Conservation (phyloP, 2,113 vertebrate species). For the Mustela lutreola region DNA sequence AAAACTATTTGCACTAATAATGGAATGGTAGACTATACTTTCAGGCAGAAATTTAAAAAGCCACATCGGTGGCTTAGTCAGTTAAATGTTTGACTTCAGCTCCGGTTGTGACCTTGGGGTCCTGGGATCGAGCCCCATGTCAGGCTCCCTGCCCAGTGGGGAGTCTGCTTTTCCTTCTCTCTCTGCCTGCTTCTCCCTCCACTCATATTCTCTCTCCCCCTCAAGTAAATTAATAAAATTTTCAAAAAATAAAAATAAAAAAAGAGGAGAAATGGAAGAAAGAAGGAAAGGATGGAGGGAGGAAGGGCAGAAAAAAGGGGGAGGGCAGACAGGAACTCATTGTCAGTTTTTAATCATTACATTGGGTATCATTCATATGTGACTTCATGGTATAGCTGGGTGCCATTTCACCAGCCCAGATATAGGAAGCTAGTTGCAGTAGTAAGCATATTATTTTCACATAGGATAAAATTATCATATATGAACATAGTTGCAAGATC, state of each 20-base stretch:
- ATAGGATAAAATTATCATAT: background rate
- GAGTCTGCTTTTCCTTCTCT: background rate
- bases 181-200: background rate
- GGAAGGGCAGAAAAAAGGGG: background rate
- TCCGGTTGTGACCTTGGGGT: background rate
- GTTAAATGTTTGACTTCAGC: background rate
- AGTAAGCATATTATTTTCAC: slow-evolving; percentile 22
- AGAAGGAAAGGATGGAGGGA: background rate
- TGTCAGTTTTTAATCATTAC: slow-evolving; percentile 13
- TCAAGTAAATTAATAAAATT: background rate
- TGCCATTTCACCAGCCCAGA: background rate
- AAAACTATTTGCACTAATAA: background rate
- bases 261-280: background rate
- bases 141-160: background rate
- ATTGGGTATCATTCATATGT: background rate
- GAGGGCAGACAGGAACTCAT: background rate
- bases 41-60: background rate
- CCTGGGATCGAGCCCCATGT: background rate
- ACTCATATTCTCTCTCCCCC: background rate
- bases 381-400: background rate
- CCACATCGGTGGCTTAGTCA: background rate
- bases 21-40: background rate
- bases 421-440: background rate
- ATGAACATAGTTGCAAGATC: background rate
- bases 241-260: background rate